Base-by-base conservation (phyloP, 2,113 vertebrate species). In the Antigone vipio region DNA sequence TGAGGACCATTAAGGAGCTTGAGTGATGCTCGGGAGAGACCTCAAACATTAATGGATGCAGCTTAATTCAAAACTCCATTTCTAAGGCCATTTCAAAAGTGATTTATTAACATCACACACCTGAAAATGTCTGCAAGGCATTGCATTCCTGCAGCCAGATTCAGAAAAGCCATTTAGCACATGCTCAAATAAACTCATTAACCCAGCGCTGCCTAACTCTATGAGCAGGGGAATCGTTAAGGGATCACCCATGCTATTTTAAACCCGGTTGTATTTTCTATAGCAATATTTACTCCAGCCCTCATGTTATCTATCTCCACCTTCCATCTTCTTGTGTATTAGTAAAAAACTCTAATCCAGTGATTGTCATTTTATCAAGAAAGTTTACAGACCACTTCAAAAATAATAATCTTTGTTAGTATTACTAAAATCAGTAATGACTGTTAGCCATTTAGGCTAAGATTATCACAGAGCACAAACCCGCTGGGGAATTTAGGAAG, bases 81-180 rank as follows among this genome's bases (percentile, higher is more conserved):
- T 74, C 69, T 20, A 30, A 82, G 66, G 66, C 52, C 62, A 8
- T 92, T 96, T 77, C 69, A 84, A 74, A 92, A 50, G 86, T 92
- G 87, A 95, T 96, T 95, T 95, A 95, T 97, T 91, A 20, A 85
- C 93, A 42, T 47, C 69, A 75, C 64, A n/a, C 87, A 94, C 73
- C 95, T 89, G 91, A 93, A 81, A 77, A 73, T 6, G 38, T 56
- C 90, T 76, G 73, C 75, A 45, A 90, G 68, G 63, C 85, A n/a
- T 8, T 66, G 88, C 63, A 42, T 72, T 73, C 66, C 91, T 30
- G 58, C 66, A 86, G 94, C 73, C 91, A 87, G 83, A 27, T 32
- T 29, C 91, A 86, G 83, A 72, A 52, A 56, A 87, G 76, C 17
- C 84, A 42, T 85, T 78, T 56, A 94, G 69, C 40, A 60, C 22